Evolutionary conservation across 2,797 vertebrate genomes (phyloP).

Genomic region (Apodemus agrarius): DNA sequence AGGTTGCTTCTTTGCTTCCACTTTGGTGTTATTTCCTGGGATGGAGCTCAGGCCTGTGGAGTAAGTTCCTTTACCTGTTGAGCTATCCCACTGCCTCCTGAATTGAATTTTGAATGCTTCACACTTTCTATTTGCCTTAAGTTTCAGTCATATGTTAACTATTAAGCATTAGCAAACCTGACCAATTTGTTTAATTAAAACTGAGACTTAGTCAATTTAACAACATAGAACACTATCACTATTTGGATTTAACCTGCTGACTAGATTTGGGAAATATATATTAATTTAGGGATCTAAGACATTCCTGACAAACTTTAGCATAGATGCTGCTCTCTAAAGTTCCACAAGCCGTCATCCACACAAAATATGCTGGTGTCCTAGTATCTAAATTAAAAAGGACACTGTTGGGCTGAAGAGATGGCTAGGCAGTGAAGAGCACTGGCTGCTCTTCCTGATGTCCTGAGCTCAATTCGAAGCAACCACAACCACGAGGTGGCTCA

Average conservation of each 20-base stretch:
- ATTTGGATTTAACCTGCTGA: background rate
- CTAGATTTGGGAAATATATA: background rate
- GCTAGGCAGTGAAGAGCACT: too few species aligned
- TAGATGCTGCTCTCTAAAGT: background rate
- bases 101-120: background rate
- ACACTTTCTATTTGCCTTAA: background rate
- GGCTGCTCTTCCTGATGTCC: too few species aligned
- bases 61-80: background rate
- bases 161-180: conserved; percentile 13
- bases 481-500: too few species aligned
- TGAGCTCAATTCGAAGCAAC: too few species aligned
- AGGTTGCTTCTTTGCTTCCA: background rate
- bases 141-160: background rate
- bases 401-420: too few species aligned
- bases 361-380: background rate
- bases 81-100: background rate
- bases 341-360: background rate
- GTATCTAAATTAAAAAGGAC: background rate
- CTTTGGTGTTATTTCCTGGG: background rate
- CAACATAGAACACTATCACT: background rate
- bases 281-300: background rate
- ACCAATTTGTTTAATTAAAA: conserved; percentile 13
- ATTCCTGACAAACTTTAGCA: background rate
- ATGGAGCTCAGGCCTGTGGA: too few species aligned
- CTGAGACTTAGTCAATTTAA: background rate